Conservation (phyloP, 2,797 vertebrate species). For the Balearica regulorum region DNA sequence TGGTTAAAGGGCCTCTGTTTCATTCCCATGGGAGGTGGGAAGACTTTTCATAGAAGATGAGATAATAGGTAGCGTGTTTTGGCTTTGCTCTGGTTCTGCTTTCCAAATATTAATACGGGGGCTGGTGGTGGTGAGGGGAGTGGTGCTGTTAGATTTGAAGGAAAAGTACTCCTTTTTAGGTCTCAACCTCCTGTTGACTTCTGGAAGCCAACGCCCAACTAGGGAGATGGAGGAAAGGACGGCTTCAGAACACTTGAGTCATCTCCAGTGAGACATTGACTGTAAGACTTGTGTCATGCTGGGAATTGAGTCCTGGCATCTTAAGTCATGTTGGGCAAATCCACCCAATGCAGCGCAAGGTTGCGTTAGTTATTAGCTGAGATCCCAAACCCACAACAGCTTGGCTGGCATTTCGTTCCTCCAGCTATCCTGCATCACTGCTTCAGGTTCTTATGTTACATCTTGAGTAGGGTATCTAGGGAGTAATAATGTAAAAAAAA, state of each 20-base stretch:
- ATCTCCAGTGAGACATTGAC: not conserved
- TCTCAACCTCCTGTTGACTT: not conserved
- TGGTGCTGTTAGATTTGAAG: not conserved
- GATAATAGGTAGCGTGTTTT: not conserved
- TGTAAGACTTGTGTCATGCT: constrained; percentile 14
- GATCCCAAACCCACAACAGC: not conserved
- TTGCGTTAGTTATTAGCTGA: not conserved
- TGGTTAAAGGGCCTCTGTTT: not conserved
- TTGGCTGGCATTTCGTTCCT: not conserved
- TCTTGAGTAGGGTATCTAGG: not conserved
- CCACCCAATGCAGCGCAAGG: not conserved
- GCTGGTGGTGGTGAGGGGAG: too few species aligned
- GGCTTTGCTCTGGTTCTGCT: not conserved
- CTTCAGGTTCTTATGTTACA: not conserved
- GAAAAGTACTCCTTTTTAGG: not conserved
- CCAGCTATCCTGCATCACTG: not conserved
- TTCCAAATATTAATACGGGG: not conserved
- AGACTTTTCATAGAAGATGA: not conserved
- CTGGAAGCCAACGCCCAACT: not conserved
- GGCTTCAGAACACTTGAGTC: constrained; percentile 48
- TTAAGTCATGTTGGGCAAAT: not conserved
- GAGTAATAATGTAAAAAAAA: not conserved
- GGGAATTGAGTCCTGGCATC: not conserved
- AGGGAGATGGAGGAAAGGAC: constrained; percentile 26
- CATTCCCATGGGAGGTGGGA: not conserved